Percentiles rank a stretch among this genome's conserved stretches.
Evolutionary conservation across 2,888 invertebrate genomes (phyloP).

Genomic region (Conus canariensis): DNA sequence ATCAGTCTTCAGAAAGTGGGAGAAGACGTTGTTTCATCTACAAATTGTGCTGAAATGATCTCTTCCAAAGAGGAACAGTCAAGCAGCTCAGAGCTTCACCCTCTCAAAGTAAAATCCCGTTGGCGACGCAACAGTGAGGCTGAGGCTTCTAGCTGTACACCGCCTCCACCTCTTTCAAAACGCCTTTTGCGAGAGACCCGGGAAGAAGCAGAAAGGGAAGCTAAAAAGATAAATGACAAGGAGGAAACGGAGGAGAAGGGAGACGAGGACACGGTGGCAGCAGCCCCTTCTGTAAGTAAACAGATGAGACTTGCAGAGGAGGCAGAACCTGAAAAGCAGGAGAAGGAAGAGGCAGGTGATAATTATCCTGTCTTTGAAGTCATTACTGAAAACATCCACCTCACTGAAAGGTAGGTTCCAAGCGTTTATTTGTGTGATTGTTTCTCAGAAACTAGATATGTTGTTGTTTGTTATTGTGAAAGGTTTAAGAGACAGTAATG

Average conservation of each 20-base stretch:
- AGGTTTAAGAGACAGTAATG: too few species aligned
- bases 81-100: slow-evolving; percentile 30
- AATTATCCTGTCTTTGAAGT: slow-evolving; percentile 87
- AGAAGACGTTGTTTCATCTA: slow-evolving; percentile 37
- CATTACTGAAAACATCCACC: slow-evolving; percentile 91
- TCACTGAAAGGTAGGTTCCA: slow-evolving; percentile 85
- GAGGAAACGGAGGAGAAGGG: background rate
- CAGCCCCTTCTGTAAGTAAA: slow-evolving; percentile 12
- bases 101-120: slow-evolving; percentile 66
- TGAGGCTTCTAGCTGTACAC: slow-evolving; percentile 53
- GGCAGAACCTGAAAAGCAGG: slow-evolving; percentile 23
- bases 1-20: slow-evolving; percentile 14
- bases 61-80: slow-evolving; percentile 21
- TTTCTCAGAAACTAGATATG: too few species aligned
- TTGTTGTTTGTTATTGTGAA: too few species aligned
- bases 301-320: slow-evolving; percentile 26
- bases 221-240: slow-evolving; percentile 12
- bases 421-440: background rate
- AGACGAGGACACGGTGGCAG: background rate
- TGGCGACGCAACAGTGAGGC: slow-evolving; percentile 72
- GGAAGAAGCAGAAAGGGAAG: slow-evolving; percentile 39
- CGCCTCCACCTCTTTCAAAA: slow-evolving; percentile 33
- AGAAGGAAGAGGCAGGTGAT: slow-evolving; percentile 23
- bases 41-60: slow-evolving; percentile 27
- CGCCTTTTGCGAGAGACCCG: slow-evolving; percentile 29